A percentile compares a stretch with the other conserved stretches of the same genome.
Evolutionary conservation across 2,888 invertebrate species (phyloP).

Genomic region (Byasa hedistus): DNA sequence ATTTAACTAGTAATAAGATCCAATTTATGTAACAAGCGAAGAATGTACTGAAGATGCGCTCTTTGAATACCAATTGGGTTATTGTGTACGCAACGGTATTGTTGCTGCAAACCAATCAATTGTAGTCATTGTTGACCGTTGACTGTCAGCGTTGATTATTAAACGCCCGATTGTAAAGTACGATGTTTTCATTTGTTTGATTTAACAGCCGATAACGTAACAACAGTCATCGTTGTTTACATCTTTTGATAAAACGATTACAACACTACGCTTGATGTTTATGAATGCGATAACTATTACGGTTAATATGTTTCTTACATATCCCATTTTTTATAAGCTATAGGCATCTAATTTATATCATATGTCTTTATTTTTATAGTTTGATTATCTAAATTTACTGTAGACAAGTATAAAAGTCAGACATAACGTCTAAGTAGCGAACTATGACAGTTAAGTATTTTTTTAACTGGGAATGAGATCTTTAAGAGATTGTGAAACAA

Average conservation of each 20-base stretch:
- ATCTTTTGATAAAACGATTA: not conserved
- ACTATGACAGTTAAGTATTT: too few species aligned
- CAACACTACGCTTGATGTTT: not conserved
- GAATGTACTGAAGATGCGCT: constrained; percentile 36
- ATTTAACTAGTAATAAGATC: not conserved
- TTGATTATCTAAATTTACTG: too few species aligned
- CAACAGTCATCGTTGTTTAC: constrained; percentile 8
- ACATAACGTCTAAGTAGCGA: too few species aligned
- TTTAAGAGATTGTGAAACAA: too few species aligned
- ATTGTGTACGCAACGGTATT: constrained; percentile 51
- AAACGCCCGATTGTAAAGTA: constrained; percentile 17
- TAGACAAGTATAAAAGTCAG: too few species aligned
- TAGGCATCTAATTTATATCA: too few species aligned
- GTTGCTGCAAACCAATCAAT: constrained; percentile 45
- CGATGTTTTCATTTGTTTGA: constrained; percentile 19
- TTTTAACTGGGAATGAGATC: too few species aligned
- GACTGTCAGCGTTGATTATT: constrained; percentile 36
- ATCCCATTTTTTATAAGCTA: too few species aligned
- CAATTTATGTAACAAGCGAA: constrained; percentile 13
- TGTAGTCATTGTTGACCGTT: constrained; percentile 36
- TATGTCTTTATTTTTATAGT: too few species aligned
- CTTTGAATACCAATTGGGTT: constrained; percentile 55
- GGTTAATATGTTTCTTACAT: too few species aligned
- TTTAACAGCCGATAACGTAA: constrained; percentile 18
- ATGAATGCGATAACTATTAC: too few species aligned